These are phyloP conservation scores for Drosophila kuntzei DNA, from an alignment of 2,888 invertebrate genomes.

Conservation along the genomic window DNA sequence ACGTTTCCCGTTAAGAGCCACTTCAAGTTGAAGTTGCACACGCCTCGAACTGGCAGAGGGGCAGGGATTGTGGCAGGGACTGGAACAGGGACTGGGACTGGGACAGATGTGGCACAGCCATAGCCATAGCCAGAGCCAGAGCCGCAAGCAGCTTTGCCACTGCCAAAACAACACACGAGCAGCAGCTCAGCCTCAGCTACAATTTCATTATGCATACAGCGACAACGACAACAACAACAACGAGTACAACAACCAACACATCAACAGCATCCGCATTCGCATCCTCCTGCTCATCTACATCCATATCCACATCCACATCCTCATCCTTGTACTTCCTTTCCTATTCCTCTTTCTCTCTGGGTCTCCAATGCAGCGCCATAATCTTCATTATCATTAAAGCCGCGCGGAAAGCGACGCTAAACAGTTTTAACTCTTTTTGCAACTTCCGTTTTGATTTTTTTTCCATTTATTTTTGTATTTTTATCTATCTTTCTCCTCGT, in stretches of 20 bases:
- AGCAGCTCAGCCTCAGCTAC: slow-evolving; percentile 49
- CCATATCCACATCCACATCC: slow-evolving; percentile 21
- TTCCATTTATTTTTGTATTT: neutral
- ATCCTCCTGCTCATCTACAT: slow-evolving; percentile 31
- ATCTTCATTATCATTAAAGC: slow-evolving; percentile 79
- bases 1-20: slow-evolving; percentile 77
- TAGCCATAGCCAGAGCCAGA: slow-evolving; percentile 1
- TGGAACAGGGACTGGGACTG: slow-evolving; percentile 6
- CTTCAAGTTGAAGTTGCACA: slow-evolving; percentile 55
- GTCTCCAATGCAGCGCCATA: slow-evolving; percentile 51
- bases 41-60: slow-evolving; percentile 12
- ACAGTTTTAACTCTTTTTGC: slow-evolving; percentile 65
- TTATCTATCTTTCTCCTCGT: slow-evolving; percentile 14
- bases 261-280: slow-evolving; percentile 48
- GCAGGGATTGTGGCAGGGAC: slow-evolving; percentile 1
- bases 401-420: slow-evolving; percentile 67
- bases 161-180: slow-evolving; percentile 48
- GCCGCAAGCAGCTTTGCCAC: slow-evolving; percentile 55
- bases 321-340: slow-evolving; percentile 10
- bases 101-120: slow-evolving; percentile 16
- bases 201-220: slow-evolving; percentile 64
- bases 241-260: slow-evolving; percentile 52
- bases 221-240: slow-evolving; percentile 42
- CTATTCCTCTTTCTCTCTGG: neutral
- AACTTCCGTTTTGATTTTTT: slow-evolving; percentile 61